Conservation (phyloP, 2,113 vertebrate species). For the Gallinago undulata region DNA sequence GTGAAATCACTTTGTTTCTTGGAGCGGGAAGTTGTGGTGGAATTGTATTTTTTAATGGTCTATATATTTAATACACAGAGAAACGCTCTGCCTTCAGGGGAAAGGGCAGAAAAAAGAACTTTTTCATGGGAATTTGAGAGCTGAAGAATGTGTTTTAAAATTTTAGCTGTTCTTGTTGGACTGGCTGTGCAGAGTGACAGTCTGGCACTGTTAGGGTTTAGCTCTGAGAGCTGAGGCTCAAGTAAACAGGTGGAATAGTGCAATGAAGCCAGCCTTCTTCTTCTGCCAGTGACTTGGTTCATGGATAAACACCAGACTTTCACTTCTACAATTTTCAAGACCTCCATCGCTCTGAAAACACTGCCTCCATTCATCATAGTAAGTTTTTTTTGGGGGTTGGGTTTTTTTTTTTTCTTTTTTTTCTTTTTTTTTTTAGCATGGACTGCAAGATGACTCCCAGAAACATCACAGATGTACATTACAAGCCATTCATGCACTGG, state of each 20-base stretch:
- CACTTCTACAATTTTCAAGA: conserved; percentile 25
- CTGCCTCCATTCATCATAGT: conserved; percentile 1
- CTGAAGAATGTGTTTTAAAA: not conserved
- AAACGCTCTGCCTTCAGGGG: not conserved
- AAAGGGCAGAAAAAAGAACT: not conserved
- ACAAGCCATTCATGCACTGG: not conserved
- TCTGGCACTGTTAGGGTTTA: conserved; percentile 15
- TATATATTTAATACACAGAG: not conserved
- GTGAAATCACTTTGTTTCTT: not conserved
- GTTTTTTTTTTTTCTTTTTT: not conserved
- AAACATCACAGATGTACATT: not conserved
- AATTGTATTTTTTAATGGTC: not conserved
- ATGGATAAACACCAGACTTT: conserved; percentile 56
- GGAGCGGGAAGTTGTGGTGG: not conserved
- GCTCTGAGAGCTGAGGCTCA: not conserved
- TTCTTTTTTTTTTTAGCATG: not conserved
- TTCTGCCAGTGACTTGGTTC: conserved; percentile 29
- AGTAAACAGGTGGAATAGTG: conserved; percentile 67
- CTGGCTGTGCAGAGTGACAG: not conserved
- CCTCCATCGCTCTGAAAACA: conserved; percentile 3
- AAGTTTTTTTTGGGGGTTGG: not conserved
- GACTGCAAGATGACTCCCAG: not conserved
- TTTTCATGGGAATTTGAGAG: not conserved
- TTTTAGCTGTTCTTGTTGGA: not conserved
- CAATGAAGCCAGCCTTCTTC: conserved; percentile 35